phyloP scores from a whole-genome alignment of 1,140 invertebrate genomes.

The Philotrypesis tridentata region DNA sequence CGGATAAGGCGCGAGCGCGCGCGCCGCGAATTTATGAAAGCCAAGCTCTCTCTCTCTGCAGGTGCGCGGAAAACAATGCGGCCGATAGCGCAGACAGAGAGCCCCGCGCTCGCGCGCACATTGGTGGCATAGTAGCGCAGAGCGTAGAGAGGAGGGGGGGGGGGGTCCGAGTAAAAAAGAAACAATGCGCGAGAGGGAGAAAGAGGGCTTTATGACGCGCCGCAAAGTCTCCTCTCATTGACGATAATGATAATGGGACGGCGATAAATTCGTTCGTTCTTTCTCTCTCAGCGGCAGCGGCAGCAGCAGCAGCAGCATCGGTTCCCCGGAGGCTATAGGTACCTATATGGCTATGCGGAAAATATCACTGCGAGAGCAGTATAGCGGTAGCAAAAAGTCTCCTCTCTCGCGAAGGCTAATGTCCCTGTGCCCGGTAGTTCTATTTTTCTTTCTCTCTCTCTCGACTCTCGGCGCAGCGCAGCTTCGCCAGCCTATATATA shows the following conservation, averaged over 20 bases:
- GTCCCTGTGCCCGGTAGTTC: neutral
- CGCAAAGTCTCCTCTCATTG: constrained; percentile 27
- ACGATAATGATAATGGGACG: constrained; percentile 44
- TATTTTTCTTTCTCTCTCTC: neutral
- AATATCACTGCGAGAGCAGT: constrained; percentile 37
- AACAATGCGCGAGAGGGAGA: constrained; percentile 31
- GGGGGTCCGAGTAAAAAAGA: no score
- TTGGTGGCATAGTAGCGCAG: no score
- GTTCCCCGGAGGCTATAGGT: neutral
- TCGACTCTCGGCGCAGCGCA: no score
- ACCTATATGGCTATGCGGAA: constrained; percentile 23
- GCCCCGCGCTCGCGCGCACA: no score
- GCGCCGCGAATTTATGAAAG: constrained; percentile 55
- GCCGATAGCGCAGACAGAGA: neutral
- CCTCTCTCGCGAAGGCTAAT: neutral
- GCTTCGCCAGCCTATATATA: no score
- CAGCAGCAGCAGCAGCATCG: no score
- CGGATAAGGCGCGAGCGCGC: constrained; percentile 28
- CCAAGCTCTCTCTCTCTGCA: constrained; percentile 3
- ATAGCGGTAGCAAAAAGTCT: neutral
- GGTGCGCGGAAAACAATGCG: constrained; percentile 45
- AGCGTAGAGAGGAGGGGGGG: no score
- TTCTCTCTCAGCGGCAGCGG: no score
- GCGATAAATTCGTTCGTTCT: constrained; percentile 31
- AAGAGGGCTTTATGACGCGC: constrained; percentile 35